Percentiles rank a stretch among this genome's conserved stretches.
Evolutionary conservation across 2,113 vertebrate species (phyloP).

Genomic region (Diadophis punctatus): DNA sequence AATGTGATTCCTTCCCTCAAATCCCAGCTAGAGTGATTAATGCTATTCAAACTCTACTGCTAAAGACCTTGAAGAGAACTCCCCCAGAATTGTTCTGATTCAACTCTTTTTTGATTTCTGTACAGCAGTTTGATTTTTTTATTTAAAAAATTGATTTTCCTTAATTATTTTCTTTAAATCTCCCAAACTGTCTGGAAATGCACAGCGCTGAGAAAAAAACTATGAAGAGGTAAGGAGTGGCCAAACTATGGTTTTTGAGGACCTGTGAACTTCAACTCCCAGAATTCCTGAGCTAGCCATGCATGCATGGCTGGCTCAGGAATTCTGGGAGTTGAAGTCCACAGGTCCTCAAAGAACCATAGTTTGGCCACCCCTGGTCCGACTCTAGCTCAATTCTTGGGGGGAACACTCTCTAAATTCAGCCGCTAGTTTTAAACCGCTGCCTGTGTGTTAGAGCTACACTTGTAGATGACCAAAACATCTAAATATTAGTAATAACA

Average conservation of each 20-base stretch:
- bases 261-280: too few relatives aligned
- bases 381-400: background rate
- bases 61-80: background rate
- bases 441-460: background rate
- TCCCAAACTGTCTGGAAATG: background rate
- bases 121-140: background rate
- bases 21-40: background rate
- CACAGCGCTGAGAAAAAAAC: background rate
- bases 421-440: background rate
- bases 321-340: too few relatives aligned
- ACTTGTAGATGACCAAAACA: background rate
- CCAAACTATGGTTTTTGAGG: too few relatives aligned
- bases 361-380: too few relatives aligned
- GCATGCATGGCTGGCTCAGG: too few relatives aligned
- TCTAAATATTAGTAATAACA: background rate
- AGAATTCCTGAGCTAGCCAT: too few relatives aligned
- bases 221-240: background rate
- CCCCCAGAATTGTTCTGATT: background rate
- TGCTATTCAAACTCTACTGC: background rate
- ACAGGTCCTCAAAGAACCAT: too few relatives aligned
- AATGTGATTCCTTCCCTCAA: background rate
- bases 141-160: background rate
- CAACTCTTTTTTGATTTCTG: background rate
- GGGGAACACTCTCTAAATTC: background rate
- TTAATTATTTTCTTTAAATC: background rate